Conservation (phyloP, 2,888 invertebrate genomes). For the Chirona hameri region DNA sequence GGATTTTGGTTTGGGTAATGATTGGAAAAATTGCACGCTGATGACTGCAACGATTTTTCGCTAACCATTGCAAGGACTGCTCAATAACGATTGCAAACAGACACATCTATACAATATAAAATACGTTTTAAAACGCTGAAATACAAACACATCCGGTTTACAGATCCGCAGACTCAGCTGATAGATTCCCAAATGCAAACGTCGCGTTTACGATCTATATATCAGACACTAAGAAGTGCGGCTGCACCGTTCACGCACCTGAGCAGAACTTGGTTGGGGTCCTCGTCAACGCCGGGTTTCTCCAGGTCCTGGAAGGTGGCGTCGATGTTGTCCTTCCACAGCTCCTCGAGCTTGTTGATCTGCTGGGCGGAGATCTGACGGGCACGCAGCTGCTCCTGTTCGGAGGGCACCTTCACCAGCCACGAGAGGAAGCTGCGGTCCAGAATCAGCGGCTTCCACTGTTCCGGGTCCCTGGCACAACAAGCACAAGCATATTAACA, state of each 20-base stretch:
- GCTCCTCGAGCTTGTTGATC: conserved; percentile 94
- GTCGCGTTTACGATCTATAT: too few species aligned
- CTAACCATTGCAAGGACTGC: too few species aligned
- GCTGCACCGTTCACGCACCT: conserved; percentile 43
- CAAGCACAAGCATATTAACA: conserved; percentile 43
- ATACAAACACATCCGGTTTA: too few species aligned
- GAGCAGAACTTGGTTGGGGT: conserved; percentile 81
- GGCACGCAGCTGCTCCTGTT: conserved; percentile 91
- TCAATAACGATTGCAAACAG: too few species aligned
- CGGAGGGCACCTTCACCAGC: conserved; percentile 96
- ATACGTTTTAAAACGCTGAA: too few species aligned
- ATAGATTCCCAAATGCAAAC: too few species aligned
- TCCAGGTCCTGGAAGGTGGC: conserved; percentile 97
- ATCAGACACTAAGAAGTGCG: too few species aligned
- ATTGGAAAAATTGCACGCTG: too few species aligned
- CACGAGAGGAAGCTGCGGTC: conserved; percentile 95
- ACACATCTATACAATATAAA: too few species aligned
- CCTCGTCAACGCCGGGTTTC: conserved; percentile 96
- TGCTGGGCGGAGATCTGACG: conserved; percentile 96
- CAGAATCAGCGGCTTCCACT: conserved; percentile 96
- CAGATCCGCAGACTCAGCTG: too few species aligned
- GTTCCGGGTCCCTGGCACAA: conserved; percentile 76
- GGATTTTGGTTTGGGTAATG: too few species aligned
- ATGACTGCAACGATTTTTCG: too few species aligned
- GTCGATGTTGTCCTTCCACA: conserved; percentile 98